Evolutionary conservation across 1,140 invertebrate genomes (phyloP), one percentile per base, ranked within the genome.

Genomic region (Brachionus koreanus): DNA sequence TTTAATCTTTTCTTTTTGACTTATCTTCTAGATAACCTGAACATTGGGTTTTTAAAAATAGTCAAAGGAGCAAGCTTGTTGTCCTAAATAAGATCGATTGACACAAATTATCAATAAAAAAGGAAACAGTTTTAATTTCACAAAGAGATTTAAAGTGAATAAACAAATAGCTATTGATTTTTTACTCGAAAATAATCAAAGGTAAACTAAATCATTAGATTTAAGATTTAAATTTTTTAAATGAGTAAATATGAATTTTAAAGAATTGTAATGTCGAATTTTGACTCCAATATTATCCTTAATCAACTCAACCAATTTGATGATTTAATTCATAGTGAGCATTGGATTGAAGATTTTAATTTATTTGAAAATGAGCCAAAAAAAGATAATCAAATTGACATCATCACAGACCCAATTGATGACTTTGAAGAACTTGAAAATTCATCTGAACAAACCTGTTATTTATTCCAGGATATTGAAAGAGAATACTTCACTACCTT

Each of bases 381-480:
- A 57, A 16, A 57, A n/a, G 2, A 57, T 57, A 57, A 57, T 57
- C 49, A 57, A 57, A 57, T 16, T 37, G 33, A 67, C 25, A 67
- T 37, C 63, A n/a, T 35, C 25, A 3, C 29, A 35, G 12, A 6
- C 16, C 16, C 35, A 69, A 1, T 39, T 39, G 65, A 69, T 69
- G 35, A n/a, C 19, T 13, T 39, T 39, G 35, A 37, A 69, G 35
- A 74, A 13, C 1, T 25, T 74, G 39, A 74, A 43, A 46, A 43
- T 39, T 46, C n/a, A 33, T 23, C 42, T 25, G 19, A 46, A 10
- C 69, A 25, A 57, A 57, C 49, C 19, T 57, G 49, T 23, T 19
- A 46, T 74, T 74, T 35, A 46, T 74, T 74, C 69, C 19, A 46
- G 13, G 19, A 74, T 46, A 46, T 74, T 12, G 69, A 74, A 46